Percentiles rank a stretch among this genome's conserved stretches.
Evolutionary conservation across 2,797 vertebrate genomes (phyloP).

Genomic region (Spatula clypeata): DNA sequence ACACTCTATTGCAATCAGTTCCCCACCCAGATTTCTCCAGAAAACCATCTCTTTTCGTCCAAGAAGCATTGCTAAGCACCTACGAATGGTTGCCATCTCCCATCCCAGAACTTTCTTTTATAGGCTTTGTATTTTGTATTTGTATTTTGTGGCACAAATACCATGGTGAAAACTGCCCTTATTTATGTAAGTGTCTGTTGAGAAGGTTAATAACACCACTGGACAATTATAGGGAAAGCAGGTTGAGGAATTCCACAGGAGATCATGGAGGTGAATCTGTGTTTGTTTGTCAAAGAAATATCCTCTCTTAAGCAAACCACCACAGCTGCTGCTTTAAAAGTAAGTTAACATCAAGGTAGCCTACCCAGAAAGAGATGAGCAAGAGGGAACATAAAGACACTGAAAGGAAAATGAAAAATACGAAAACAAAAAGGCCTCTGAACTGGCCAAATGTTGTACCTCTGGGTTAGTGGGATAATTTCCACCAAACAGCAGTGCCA

Average conservation of each 20-base stretch:
- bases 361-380: background rate
- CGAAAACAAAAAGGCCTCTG: background rate
- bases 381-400: background rate
- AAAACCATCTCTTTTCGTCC: background rate
- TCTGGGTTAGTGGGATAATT: background rate
- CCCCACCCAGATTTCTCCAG: background rate
- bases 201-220: background rate
- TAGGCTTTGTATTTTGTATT: fast-evolving
- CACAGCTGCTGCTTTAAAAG: background rate
- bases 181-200: fast-evolving
- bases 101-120: background rate
- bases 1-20: background rate
- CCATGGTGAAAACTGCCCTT: background rate
- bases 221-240: background rate
- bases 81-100: background rate
- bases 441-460: background rate
- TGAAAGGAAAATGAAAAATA: background rate
- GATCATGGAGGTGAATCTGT: background rate
- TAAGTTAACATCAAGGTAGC: background rate
- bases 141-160: background rate
- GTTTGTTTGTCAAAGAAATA: background rate
- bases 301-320: background rate
- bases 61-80: background rate
- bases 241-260: background rate
- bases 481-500: background rate